Evolutionary conservation across 2,113 vertebrate species (phyloP), one percentile per base, ranked within the genome.

Genomic region (Tyto alba): DNA sequence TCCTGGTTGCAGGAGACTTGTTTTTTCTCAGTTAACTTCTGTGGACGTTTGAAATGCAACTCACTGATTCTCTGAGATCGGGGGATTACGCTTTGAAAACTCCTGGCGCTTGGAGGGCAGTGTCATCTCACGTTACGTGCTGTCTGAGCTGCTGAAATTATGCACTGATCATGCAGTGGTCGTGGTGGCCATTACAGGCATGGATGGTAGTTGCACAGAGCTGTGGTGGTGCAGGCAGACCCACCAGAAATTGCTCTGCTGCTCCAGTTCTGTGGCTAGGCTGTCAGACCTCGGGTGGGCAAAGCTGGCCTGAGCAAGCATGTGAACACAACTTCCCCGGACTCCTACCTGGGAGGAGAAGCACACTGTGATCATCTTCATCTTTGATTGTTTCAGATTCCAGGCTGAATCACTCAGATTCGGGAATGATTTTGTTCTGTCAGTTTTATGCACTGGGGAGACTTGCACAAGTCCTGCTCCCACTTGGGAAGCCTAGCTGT

Each of bases 111-210:
- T 88, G 55, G 50, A 77, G 55, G 29, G 21, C 45, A 30, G 27
- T 18, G 19, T 43, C 25, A 29, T 53, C 23, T 76, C 72, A 38
- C 52, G 75, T 85, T 41, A 36, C 1, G 0, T 50, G 25, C 64
- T 81, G 14, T 72, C 66, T 84, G 43, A 76, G 48, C 57, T 78
- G 30, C 53, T 72, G 2, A 74, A 87, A 53, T 55, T 60, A 30
- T 34, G 25, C 30, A 16, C 29, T 55, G 30, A 13, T 79, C 1
- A 4, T 32, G 50, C 10, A 29, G 34, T 52, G 30, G 23, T 62
- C 0, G 0, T 50, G 20, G 38, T 81, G 56, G 13, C 56, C 13
- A 2, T 55, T 50, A 30, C 6, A 63, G 27, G 29, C 74, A 11
- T 75, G 43, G 8, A 22, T 83, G 68, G 10, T 41, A 45, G n/a